Percentiles rank a stretch among this genome's conserved stretches.
Evolutionary conservation across 2,797 vertebrate genomes (phyloP).

Genomic region (Varecia variegata): DNA sequence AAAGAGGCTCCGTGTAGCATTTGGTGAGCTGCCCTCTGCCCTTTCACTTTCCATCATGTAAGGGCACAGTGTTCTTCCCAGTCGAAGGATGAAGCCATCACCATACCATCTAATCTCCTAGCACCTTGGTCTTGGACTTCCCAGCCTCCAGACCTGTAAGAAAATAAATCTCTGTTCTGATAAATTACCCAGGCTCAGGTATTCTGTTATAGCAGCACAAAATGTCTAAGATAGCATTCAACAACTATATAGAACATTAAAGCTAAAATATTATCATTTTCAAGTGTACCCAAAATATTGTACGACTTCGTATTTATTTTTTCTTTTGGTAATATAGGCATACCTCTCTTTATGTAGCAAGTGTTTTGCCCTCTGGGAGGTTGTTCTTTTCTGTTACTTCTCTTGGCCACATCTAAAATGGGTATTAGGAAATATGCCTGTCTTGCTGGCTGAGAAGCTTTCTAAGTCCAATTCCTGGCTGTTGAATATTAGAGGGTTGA

Average conservation of each 20-base stretch:
- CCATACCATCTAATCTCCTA: no score
- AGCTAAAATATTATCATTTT: not conserved
- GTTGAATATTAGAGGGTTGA: not conserved
- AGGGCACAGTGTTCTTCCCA: not conserved
- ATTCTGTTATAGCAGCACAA: not conserved
- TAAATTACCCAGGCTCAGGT: not conserved
- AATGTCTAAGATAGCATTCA: not conserved
- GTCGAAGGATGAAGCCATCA: not conserved
- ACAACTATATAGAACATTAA: not conserved
- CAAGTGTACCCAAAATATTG: not conserved
- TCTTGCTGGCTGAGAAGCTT: not conserved
- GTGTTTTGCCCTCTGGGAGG: not conserved
- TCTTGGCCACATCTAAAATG: not conserved
- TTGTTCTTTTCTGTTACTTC: not conserved
- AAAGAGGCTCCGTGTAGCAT: not conserved
- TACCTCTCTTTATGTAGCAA: no score
- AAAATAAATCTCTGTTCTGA: not conserved
- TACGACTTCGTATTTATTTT: not conserved
- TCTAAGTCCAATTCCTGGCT: not conserved
- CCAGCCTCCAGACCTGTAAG: not conserved
- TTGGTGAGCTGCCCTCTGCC: not conserved
- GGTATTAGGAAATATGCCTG: not conserved
- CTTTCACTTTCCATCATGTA: not conserved
- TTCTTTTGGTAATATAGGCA: not conserved
- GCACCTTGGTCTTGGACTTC: not conserved